These are phyloP conservation scores for Phenganax stokvisi DNA, from an alignment of 92 coral and sea anemone species.

Conservation along the genomic window DNA sequence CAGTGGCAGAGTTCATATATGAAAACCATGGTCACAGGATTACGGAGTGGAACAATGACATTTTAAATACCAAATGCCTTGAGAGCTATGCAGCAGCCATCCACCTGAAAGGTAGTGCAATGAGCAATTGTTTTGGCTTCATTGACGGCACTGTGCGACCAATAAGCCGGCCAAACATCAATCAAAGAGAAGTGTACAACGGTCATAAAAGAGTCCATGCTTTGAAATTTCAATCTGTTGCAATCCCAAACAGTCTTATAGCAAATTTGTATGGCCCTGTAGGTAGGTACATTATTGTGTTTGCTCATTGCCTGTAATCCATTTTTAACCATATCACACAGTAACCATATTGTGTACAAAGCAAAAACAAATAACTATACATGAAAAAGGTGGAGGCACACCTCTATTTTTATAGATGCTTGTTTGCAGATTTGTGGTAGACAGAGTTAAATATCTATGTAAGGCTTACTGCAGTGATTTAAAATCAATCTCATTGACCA, in stretches of 20 bases:
- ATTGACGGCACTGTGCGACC: background rate
- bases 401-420: no score
- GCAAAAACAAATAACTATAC: no score
- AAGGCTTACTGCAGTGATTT: no score
- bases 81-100: constrained; percentile 13
- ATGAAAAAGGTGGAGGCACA: no score
- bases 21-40: constrained; percentile 1
- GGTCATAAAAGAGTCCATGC: background rate
- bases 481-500: no score
- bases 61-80: background rate
- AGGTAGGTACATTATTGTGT: background rate
- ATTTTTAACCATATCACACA: no score
- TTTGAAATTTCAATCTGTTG: constrained; percentile 4
- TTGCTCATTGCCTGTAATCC: no score
- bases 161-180: background rate
- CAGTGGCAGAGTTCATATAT: background rate
- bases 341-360: no score
- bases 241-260: background rate
- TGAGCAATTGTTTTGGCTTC: constrained; percentile 7
- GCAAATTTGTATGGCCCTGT: constrained; percentile 18
- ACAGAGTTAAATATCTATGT: no score
- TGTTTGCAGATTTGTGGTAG: no score
- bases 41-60: background rate
- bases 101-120: background rate
- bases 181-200: background rate